Percentiles rank a stretch among this genome's conserved stretches.
phyloP scores from a whole-genome alignment of 1,140 invertebrate species.

The Propsilocerus akamusi region DNA sequence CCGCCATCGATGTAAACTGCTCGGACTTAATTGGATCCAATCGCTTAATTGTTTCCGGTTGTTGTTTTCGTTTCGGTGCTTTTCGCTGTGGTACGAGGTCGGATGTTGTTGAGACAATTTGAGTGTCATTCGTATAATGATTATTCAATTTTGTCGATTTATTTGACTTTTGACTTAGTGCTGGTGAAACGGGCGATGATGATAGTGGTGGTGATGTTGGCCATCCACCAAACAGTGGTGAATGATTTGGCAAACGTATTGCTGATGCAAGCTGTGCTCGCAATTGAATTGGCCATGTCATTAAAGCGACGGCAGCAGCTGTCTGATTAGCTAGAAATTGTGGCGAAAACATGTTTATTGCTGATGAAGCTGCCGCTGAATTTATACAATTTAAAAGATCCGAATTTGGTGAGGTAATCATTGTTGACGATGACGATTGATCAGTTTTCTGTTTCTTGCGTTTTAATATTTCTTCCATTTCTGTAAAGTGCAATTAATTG shows the following conservation, averaged over 20 bases:
- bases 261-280: constrained; percentile 21
- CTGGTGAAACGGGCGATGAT: constrained; percentile 17
- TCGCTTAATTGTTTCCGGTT: constrained; percentile 18
- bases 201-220: constrained; percentile 20
- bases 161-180: constrained; percentile 15
- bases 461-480: neutral
- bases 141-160: constrained; percentile 23
- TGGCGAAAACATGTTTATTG: constrained; percentile 29
- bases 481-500: too few species aligned
- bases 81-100: constrained; percentile 15
- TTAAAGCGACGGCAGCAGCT: constrained; percentile 28
- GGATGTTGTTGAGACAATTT: constrained; percentile 22
- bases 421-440: neutral
- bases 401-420: neutral
- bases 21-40: constrained; percentile 17
- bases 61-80: constrained; percentile 11
- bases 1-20: constrained; percentile 26
- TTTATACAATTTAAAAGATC: constrained; percentile 14
- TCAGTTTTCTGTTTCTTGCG: neutral
- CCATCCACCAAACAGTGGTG: constrained; percentile 19
- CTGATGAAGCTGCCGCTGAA: constrained; percentile 23
- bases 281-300: constrained; percentile 23
- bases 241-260: constrained; percentile 8
- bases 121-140: constrained; percentile 26
- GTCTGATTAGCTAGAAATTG: constrained; percentile 32